Evolutionary conservation across 37 sponge, comb jelly and placozoan genomes (phyloP), one percentile per base, ranked within the genome.

Genomic region (Theonella swinhoei): DNA sequence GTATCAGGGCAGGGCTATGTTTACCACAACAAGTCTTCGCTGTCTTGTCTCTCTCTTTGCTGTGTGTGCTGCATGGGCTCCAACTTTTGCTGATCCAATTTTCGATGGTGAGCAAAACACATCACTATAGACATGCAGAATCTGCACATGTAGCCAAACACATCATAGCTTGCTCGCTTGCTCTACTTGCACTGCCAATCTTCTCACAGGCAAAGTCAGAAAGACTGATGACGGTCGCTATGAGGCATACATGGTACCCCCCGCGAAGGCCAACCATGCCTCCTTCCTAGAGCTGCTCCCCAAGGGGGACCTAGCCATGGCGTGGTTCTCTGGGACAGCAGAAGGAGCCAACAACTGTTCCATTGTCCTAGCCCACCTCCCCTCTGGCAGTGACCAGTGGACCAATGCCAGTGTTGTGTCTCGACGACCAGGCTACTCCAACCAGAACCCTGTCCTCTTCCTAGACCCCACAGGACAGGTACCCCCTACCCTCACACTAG

Each of bases 361-460:
- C 62, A 84, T 89, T 59, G 81, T 76, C 28, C 23, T 84, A 3
- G 79, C 90, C 11, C 54, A 43, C 5, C 64, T 89, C 11, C 62
- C 62, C 2, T 37, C 62, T 3, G 71, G 71, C 14, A 59, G 69
- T 1, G 30, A 36, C 30, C 85, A 80, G 70, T 89, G 90, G 90
- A 67, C 74, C 37, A 74, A 75, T 11, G 80, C 80, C 14, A 32
- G 40, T 23, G 33, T 84, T 7, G 76, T 89, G 0, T 83, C 90
- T 23, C 75, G 76, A n/a, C 74, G 90, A 75, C 41, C 72, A 20
- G 90, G 85, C 38, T 89, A 84, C 61, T 89, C 90, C 67, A 89
- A 89, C 54, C 90, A 89, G 70, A 89, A 89, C 60, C 90, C 90
- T n/a, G 90, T 89, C 7, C 76, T 89, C 42, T 89, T 70, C 39